phyloP scores from a whole-genome alignment of 2,888 invertebrate species.

The Patella pellucida region DNA sequence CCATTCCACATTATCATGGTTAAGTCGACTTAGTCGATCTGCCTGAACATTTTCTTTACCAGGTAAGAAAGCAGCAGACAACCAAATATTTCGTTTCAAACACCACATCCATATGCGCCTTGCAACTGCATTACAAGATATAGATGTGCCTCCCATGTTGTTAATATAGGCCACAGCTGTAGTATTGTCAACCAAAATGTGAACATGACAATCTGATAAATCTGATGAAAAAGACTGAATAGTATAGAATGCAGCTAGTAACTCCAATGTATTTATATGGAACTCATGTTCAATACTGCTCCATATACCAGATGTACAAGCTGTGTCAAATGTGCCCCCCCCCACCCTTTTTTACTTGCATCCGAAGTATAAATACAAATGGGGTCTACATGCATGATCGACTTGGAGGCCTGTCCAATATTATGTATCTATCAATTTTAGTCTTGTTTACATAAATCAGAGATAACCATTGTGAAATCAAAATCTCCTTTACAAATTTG shows the following conservation, averaged over 20 bases:
- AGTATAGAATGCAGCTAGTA: conserved; percentile 1
- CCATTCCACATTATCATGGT: not conserved
- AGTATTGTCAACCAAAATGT: conserved; percentile 18
- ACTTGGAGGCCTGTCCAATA: not conserved
- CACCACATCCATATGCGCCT: conserved; percentile 22
- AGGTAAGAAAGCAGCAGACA: not conserved
- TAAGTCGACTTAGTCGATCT: not conserved
- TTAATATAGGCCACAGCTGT: conserved; percentile 10
- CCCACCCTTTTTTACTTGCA: not conserved
- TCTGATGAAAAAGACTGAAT: conserved; percentile 8
- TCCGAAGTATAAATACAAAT: not conserved
- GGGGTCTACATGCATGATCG: not conserved
- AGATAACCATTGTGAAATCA: not conserved
- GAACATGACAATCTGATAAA: conserved; percentile 13
- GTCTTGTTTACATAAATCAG: not conserved
- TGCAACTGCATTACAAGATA: conserved; percentile 12
- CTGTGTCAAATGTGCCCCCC: not conserved
- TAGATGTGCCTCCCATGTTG: conserved; percentile 14
- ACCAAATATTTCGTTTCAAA: conserved; percentile 12
- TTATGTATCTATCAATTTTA: not conserved
- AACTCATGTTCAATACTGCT: not conserved
- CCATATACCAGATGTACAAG: conserved; percentile 12
- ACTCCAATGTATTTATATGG: conserved; percentile 17
- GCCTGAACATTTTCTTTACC: not conserved
- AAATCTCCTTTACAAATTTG: not conserved